Evolutionary conservation across 2,113 vertebrate genomes (phyloP).

Genomic region (Pithys albifrons): DNA sequence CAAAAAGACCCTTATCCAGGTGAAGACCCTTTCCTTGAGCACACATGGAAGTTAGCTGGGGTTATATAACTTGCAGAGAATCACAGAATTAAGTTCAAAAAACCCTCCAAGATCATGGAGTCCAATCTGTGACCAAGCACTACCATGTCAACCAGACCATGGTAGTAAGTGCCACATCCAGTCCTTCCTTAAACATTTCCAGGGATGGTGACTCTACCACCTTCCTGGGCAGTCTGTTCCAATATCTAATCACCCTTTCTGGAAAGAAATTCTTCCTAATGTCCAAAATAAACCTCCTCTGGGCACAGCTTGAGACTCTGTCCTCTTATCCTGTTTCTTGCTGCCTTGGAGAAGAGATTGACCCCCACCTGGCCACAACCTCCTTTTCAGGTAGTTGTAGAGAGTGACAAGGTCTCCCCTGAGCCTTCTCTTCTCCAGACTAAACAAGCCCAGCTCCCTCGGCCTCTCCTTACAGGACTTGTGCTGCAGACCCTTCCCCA

Average conservation of each 20-base stretch:
- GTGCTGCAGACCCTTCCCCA: not conserved
- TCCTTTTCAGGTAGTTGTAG: not conserved
- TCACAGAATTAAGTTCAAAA: not conserved
- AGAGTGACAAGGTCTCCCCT: fast-evolving
- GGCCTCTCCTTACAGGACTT: no score
- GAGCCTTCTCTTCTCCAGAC: not conserved
- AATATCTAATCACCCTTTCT: not conserved
- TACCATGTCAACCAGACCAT: not conserved
- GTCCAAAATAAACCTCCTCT: not conserved
- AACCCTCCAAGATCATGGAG: not conserved
- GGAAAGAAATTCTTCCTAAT: not conserved
- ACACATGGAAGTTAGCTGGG: not conserved
- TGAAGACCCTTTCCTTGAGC: not conserved
- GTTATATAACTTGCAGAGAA: not conserved
- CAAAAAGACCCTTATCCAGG: not conserved
- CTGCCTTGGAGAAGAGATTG: not conserved
- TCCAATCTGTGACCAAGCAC: fast-evolving
- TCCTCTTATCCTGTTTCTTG: no score
- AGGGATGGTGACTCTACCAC: not conserved
- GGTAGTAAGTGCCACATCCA: not conserved
- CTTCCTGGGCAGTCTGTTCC: not conserved
- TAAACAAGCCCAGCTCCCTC: not conserved
- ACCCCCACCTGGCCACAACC: not conserved
- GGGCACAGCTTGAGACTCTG: not conserved
- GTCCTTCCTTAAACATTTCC: not conserved